A percentile compares a stretch with the other conserved stretches of the same genome.
Evolutionary conservation across 35 echinoderm and acorn worm species (phyloP).

Genomic region (Diadema setosum): DNA sequence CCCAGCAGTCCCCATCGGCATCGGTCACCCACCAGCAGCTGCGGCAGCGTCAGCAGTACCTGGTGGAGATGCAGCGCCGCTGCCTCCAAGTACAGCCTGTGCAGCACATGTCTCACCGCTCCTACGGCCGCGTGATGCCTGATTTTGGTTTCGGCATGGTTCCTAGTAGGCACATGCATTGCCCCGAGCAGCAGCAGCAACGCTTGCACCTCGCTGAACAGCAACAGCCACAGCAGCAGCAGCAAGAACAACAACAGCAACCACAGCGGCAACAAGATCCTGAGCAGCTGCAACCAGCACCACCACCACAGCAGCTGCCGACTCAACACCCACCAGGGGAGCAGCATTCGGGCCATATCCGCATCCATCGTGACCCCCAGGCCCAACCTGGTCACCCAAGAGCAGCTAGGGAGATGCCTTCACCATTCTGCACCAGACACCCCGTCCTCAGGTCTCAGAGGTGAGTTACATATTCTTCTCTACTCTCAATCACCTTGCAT

Average conservation of each 20-base stretch:
- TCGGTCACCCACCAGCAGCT: conserved; percentile 43
- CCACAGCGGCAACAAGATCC: background rate
- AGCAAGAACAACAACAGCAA: background rate
- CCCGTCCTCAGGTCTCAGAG: background rate
- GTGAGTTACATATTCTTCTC: no score
- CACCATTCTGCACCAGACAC: background rate
- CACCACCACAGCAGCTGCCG: conserved; percentile 16
- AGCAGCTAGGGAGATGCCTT: background rate
- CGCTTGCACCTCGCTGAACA: conserved; percentile 11
- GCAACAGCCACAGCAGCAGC: background rate
- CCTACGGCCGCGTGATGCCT: background rate
- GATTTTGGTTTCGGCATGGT: background rate
- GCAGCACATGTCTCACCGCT: background rate
- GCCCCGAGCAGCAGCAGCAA: background rate
- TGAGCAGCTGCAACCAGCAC: conserved; percentile 10
- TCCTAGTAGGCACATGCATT: background rate
- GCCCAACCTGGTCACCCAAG: background rate
- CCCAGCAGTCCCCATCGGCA: conserved; percentile 48
- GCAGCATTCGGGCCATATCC: background rate
- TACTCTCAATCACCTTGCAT: no score
- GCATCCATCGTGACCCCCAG: background rate
- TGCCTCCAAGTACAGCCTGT: conserved; percentile 1
- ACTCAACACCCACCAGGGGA: conserved; percentile 21
- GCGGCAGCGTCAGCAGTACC: conserved; percentile 38
- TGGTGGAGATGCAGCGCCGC: conserved; percentile 39